Percentiles rank a stretch among this genome's conserved stretches.
Conservation (phyloP, 2,113 vertebrate genomes). For the Oreochromis tanganicae region DNA sequence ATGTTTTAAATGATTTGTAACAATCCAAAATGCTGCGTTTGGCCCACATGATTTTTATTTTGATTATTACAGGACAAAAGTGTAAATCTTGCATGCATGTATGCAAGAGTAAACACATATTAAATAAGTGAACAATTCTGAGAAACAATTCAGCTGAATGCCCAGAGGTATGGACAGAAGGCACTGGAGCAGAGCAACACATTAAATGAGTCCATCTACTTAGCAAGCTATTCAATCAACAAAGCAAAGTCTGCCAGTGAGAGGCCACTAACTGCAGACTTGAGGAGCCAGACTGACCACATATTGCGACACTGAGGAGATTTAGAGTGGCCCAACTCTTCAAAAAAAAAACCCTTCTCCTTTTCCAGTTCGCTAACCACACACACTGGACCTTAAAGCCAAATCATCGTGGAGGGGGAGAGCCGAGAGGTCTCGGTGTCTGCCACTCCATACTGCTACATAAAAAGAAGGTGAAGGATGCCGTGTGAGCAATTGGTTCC, state of each 20-base stretch:
- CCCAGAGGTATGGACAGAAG: not conserved
- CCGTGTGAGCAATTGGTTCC: slow-evolving; percentile 71
- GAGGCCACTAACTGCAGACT: slow-evolving; percentile 54
- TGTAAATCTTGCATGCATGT: not conserved
- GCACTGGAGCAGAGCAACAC: slow-evolving; percentile 6
- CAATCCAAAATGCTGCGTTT: not conserved
- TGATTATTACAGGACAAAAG: not conserved
- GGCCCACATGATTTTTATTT: not conserved
- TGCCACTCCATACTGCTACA: slow-evolving; percentile 57
- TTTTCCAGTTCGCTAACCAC: slow-evolving; percentile 64
- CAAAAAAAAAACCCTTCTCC: slow-evolving; percentile 32
- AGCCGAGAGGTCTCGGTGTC: slow-evolving; percentile 58
- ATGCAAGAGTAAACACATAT: not conserved
- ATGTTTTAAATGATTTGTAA: not conserved
- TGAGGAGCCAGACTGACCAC: slow-evolving; percentile 57
- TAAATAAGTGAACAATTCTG: not conserved
- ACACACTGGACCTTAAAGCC: slow-evolving; percentile 64
- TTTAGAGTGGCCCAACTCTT: slow-evolving; percentile 47
- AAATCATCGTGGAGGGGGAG: slow-evolving; percentile 53
- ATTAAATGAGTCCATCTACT: slow-evolving; percentile 46
- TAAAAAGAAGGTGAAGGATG: slow-evolving; percentile 69
- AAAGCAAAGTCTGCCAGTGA: slow-evolving; percentile 51
- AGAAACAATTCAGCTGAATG: not conserved
- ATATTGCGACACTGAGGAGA: slow-evolving; percentile 46
- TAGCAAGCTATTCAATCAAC: slow-evolving; percentile 45